Base-by-base conservation (phyloP, 2,797 vertebrate species). In the Sebastes taczanowskii region DNA sequence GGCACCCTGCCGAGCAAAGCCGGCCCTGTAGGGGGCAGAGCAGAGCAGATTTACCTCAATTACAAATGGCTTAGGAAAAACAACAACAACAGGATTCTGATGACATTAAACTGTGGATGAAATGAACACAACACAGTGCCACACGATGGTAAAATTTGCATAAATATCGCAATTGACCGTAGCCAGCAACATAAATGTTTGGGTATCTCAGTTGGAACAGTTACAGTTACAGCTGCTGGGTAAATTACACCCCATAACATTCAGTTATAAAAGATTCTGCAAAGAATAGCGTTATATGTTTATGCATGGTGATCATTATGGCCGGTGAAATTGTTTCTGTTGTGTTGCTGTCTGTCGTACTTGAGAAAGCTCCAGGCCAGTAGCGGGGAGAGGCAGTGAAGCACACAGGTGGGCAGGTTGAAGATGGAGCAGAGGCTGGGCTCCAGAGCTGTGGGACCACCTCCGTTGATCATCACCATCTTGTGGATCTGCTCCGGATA, bases 291-390 rank as follows among this genome's bases (percentile, higher is more conserved):
- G 0, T 22, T 11, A 23, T 25, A 65, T 32, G 55, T 76, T 25
- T 2, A 55, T 61, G 22, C 11, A 5, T 16, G 4, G 11, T 22
- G 32, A 42, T 20, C 10, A 23, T 25, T 20, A 2, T 13, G 59
- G 14, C 22, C 6, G 22, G 18, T 53, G 6, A 61, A 34, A 29
- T n/a, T 56, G 16, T 52, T 49, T 1, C 4, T 32, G 27, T 27
- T 7, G 27, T 34, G 18, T 22, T 76, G 14, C 29, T 7, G 35
- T 60, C 2, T 52, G 66, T 75, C 96, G 95, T 92, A 99, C 98
- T 98, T 99, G 88, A 99, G 97, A 87, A 99, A 99, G 93, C 97
- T 97, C 98, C 98, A 99, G 53, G 97, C 96, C 52, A 99, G 95
- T 89, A 98, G 97, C 0, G 98, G 98, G 0, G 97, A 97, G 74